phyloP scores from a whole-genome alignment of 1,140 invertebrate species.

The Drosophila nigromelanica region DNA sequence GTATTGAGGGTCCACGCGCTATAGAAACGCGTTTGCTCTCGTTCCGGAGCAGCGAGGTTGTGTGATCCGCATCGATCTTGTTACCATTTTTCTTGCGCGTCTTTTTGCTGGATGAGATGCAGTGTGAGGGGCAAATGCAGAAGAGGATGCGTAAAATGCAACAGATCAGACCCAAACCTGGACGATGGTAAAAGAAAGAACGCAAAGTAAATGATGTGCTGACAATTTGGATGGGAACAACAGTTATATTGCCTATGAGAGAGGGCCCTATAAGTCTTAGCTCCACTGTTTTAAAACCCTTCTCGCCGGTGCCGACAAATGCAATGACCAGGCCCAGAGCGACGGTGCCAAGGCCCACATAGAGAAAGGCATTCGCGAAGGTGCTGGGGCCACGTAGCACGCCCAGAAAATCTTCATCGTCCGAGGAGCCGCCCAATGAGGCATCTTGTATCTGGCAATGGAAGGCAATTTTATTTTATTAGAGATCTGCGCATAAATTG shows the following conservation, averaged over 20 bases:
- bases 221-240: not conserved
- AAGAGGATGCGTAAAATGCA: constrained; percentile 86
- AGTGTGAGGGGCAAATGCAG: constrained; percentile 86
- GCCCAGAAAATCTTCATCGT: constrained; percentile 85
- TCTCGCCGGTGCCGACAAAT: constrained; percentile 94
- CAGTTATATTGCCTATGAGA: constrained; percentile 85
- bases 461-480: constrained; percentile 11
- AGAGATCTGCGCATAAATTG: not conserved
- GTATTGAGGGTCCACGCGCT: constrained; percentile 67
- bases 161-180: constrained; percentile 85
- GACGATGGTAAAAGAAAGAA: not conserved
- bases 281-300: constrained; percentile 94
- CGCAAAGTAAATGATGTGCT: not conserved
- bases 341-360: constrained; percentile 92
- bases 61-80: constrained; percentile 83
- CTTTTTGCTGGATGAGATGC: constrained; percentile 83
- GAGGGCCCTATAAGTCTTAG: constrained; percentile 92
- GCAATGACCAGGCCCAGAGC: constrained; percentile 93
- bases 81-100: constrained; percentile 81
- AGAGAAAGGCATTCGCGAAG: constrained; percentile 90
- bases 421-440: constrained; percentile 83
- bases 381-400: constrained; percentile 86
- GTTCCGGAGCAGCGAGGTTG: constrained; percentile 77
- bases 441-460: constrained; percentile 80
- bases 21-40: constrained; percentile 83